phyloP scores from a whole-genome alignment of 2,888 invertebrate species.

The Lasius fuliginosus region DNA sequence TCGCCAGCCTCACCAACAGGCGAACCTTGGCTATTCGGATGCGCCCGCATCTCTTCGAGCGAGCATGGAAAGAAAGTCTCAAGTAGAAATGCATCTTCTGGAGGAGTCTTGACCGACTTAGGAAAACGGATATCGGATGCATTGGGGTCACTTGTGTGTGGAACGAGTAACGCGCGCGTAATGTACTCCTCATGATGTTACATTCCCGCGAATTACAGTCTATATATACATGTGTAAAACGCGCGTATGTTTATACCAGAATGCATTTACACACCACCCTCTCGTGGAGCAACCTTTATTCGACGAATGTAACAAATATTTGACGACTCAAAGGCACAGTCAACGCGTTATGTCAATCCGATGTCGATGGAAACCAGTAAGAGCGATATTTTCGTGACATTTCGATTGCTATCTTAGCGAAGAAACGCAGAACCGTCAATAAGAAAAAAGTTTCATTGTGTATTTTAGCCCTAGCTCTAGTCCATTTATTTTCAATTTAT shows the following conservation, averaged over 20 bases:
- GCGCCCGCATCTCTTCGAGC: conserved; percentile 13
- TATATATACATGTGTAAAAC: neutral
- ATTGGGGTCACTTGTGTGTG: conserved; percentile 47
- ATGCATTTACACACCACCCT: conserved; percentile 37
- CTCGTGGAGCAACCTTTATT: conserved; percentile 36
- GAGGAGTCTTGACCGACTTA: conserved; percentile 70
- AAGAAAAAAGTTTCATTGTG: neutral
- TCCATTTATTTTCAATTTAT: neutral
- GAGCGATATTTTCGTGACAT: conserved; percentile 2
- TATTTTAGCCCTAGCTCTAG: neutral
- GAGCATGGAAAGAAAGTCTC: conserved; percentile 23
- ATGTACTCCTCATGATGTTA: conserved; percentile 24
- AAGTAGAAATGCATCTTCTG: conserved; percentile 54
- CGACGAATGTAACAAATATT: conserved; percentile 46
- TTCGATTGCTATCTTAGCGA: neutral
- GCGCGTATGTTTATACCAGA: conserved; percentile 26
- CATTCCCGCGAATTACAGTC: neutral
- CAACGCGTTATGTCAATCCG: conserved; percentile 3
- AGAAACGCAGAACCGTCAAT: neutral
- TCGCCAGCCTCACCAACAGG: conserved; percentile 11
- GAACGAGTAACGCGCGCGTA: conserved; percentile 31
- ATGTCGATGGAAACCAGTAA: conserved; percentile 16
- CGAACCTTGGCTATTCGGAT: conserved; percentile 37
- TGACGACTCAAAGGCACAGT: conserved; percentile 39
- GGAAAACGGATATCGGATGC: conserved; percentile 66